A percentile compares a stretch with the other conserved stretches of the same genome.
Evolutionary conservation across 2,113 vertebrate genomes (phyloP).

Genomic region (Phalacrocorax aristotelis): DNA sequence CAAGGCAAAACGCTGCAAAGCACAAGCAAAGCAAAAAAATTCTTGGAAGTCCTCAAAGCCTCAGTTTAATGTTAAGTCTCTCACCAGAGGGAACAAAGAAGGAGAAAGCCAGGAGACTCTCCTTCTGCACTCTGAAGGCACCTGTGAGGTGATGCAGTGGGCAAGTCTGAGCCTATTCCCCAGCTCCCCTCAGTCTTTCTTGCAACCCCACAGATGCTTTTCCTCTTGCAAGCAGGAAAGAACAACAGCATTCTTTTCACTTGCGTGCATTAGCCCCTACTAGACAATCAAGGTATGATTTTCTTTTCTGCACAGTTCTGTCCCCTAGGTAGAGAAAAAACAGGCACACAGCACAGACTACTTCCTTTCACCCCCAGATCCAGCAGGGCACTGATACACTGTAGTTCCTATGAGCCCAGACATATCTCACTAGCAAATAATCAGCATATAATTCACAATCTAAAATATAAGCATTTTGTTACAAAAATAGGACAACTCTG

Average conservation of each 20-base stretch:
- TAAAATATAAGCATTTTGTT: neutral
- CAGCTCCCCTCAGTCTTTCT: neutral
- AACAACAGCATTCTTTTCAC: neutral
- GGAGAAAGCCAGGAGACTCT: neutral
- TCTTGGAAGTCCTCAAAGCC: neutral
- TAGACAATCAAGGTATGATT: neutral
- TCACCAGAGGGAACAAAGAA: neutral
- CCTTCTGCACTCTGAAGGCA: accelerated
- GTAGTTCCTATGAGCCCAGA: neutral
- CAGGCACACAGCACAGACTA: neutral
- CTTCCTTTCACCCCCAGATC: neutral
- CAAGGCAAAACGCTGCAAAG: neutral
- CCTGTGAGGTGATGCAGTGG: neutral
- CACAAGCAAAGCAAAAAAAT: neutral
- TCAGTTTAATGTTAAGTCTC: neutral
- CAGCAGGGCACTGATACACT: neutral
- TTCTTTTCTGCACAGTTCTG: neutral
- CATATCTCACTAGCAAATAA: neutral
- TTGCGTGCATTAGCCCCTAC: neutral
- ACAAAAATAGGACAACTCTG: neutral
- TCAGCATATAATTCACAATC: neutral
- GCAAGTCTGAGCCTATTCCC: neutral
- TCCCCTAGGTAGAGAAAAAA: neutral
- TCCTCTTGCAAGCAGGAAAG: neutral
- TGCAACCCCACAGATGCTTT: neutral